Base-by-base conservation (phyloP, 2,113 vertebrate genomes). In the Macroglossus sobrinus region DNA sequence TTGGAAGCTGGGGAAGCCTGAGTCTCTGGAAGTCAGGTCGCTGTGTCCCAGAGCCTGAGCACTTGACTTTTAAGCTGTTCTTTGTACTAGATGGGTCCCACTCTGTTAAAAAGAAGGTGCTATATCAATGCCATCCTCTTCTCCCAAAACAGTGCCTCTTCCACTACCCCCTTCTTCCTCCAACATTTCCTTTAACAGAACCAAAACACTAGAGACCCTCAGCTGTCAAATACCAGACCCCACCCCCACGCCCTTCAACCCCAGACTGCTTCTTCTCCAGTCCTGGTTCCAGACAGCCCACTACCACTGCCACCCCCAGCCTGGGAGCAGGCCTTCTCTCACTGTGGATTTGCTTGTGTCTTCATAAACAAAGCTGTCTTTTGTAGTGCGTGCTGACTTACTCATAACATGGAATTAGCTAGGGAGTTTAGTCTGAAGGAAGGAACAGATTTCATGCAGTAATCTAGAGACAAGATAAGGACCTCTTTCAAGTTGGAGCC, bases 391-490 rank as follows among this genome's bases (percentile, higher is more conserved):
- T 55, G 63, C 98, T 93, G 97, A 90, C 93, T 98, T 92, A 63
- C 96, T 97, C 96, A 96, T 96, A 55, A 21, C 13, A 4, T 95
- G 84, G 95, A 97, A 97, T 98, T 93, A 97, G 84, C 95, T 2
- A 0, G 90, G 68, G 97, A 98, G 98, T 97, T 98, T 97, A 96
- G 98, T 98, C 98, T 98, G 92, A 97, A 94, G 97, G 97, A 98
- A 98, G 96, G 97, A 97, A 98, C 97, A 95, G 97, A 96, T 97
- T 98, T 96, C 95, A 94, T 93, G 81, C 96, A 97, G 94, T 95
- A 2, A 97, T 5, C 76, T 94, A 72, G 81, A 97, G 97, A 97
- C 97, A 93, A 98, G 97, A 97, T 97, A 95, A 97, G 97, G 85
- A 74, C 79, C 96, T 93, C 96, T 97, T 97, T 98, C 76, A 98